A percentile compares a stretch with the other conserved stretches of the same genome.
Conservation (phyloP, 2,888 invertebrate species). For the Onchidella celtica region DNA sequence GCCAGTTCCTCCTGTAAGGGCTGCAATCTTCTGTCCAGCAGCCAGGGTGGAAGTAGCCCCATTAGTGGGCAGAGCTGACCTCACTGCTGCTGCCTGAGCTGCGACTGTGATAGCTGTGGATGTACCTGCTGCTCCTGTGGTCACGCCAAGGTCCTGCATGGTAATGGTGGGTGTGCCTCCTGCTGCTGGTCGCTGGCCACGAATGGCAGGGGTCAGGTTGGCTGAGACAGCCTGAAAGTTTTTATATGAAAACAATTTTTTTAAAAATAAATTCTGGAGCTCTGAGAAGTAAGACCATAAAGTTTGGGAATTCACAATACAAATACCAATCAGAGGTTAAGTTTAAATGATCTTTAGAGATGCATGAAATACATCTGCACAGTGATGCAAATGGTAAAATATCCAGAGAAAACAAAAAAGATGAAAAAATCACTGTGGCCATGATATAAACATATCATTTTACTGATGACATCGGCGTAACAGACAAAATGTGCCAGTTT, state of each 20-base stretch:
- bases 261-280: neutral
- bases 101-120: conserved; percentile 58
- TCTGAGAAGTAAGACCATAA: too few relatives aligned
- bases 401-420: too few relatives aligned
- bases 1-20: too few relatives aligned
- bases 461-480: too few relatives aligned
- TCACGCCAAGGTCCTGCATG: conserved; percentile 56
- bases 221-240: conserved; percentile 53
- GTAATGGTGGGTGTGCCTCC: conserved; percentile 61
- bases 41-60: conserved; percentile 68
- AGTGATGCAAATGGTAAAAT: too few relatives aligned
- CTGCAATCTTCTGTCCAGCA: conserved; percentile 71
- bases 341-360: too few relatives aligned
- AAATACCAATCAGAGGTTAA: too few relatives aligned
- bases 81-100: conserved; percentile 59
- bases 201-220: conserved; percentile 50
- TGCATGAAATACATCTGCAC: too few relatives aligned
- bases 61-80: conserved; percentile 57
- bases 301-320: too few relatives aligned
- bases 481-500: too few relatives aligned
- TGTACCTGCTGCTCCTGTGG: conserved; percentile 66
- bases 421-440: too few relatives aligned
- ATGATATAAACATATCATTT: too few relatives aligned
- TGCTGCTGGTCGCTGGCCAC: conserved; percentile 59
- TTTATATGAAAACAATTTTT: neutral